Conservation (phyloP, 2,113 vertebrate genomes). For the Patagioenas fasciata region DNA sequence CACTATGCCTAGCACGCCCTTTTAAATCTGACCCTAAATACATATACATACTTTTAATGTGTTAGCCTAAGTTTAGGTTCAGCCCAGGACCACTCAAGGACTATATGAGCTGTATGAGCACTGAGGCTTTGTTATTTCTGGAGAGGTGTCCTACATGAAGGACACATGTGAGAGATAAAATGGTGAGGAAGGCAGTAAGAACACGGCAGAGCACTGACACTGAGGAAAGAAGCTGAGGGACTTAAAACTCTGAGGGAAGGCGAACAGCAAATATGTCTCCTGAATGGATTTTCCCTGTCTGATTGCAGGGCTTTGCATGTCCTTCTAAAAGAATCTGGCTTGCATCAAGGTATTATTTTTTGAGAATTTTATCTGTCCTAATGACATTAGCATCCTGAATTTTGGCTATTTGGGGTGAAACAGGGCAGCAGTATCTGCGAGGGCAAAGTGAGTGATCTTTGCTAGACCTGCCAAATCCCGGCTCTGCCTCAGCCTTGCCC, state of each 20-base stretch:
- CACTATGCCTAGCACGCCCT: neutral
- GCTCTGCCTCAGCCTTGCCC: neutral
- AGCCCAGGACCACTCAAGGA: neutral
- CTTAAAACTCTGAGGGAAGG: neutral
- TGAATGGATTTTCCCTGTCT: neutral
- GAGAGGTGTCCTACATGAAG: neutral
- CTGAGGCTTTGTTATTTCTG: neutral
- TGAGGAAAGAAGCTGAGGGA: neutral
- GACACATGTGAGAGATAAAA: neutral
- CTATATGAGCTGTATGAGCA: neutral
- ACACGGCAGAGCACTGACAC: rapidly evolving
- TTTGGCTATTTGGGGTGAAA: neutral
- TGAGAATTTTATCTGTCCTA: neutral
- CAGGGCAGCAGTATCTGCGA: neutral
- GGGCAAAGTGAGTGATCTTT: neutral
- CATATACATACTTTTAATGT: neutral
- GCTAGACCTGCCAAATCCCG: neutral
- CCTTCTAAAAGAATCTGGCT: neutral
- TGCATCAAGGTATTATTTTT: neutral
- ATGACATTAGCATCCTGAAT: neutral
- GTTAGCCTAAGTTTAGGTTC: neutral
- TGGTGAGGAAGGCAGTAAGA: neutral
- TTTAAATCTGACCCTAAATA: neutral
- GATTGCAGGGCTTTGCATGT: neutral
- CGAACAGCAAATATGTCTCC: neutral